Conservation (phyloP, 2,113 vertebrate species). For the Zootoca vivipara region DNA sequence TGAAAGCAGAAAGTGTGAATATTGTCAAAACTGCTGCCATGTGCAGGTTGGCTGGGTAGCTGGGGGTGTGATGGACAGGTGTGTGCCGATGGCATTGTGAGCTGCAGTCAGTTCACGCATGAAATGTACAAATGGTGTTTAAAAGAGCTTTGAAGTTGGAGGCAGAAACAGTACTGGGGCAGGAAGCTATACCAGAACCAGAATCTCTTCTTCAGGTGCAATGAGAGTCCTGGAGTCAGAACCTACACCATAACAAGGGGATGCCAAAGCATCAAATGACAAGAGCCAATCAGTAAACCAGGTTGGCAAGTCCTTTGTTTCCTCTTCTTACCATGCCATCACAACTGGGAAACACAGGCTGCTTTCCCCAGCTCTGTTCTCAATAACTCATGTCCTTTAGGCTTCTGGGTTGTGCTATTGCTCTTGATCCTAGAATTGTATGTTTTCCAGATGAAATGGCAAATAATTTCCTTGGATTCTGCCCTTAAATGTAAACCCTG, state of each 20-base stretch:
- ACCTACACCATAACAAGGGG: not conserved
- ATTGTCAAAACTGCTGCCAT: not conserved
- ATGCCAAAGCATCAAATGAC: too few species aligned
- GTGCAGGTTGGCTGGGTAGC: not conserved
- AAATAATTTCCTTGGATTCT: not conserved
- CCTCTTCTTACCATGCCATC: too few species aligned
- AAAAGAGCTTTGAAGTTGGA: not conserved
- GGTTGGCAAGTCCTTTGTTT: too few species aligned
- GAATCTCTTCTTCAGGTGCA: not conserved
- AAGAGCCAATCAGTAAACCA: too few species aligned
- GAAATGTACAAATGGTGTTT: not conserved
- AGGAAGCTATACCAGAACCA: not conserved
- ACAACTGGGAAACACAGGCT: too few species aligned
- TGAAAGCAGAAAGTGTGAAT: not conserved
- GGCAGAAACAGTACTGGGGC: not conserved
- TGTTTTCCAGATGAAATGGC: not conserved
- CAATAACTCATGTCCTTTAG: too few species aligned
- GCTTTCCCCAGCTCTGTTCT: too few species aligned
- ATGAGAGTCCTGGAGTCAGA: not conserved
- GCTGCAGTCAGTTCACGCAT: not conserved
- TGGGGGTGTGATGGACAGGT: not conserved
- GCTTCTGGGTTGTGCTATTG: too few species aligned
- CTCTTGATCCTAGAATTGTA: too few species aligned
- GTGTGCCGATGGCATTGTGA: too few species aligned
- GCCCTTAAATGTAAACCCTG: too few species aligned